phyloP scores from a whole-genome alignment of 2,113 vertebrate species.

The Himantopus leucocephalus region DNA sequence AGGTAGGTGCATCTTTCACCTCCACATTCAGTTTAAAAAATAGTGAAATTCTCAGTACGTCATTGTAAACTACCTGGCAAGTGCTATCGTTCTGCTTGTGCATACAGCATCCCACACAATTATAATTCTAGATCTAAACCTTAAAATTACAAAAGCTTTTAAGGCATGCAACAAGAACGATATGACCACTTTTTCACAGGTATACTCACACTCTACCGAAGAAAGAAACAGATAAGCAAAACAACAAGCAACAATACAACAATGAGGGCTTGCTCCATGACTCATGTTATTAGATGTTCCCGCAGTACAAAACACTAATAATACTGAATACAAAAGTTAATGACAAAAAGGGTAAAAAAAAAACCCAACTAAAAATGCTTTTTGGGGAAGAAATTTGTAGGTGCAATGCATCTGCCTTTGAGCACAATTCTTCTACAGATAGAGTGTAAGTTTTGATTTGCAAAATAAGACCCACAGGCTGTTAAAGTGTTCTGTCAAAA shows the following conservation, averaged over 20 bases:
- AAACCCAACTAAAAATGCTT: background rate
- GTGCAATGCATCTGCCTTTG: background rate
- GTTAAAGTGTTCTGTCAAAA: background rate
- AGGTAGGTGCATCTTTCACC: background rate
- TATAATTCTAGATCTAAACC: conserved; percentile 1
- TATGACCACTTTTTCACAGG: background rate
- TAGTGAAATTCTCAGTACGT: background rate
- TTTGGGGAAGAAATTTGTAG: background rate
- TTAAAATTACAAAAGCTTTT: background rate
- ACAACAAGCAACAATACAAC: background rate
- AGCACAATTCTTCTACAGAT: background rate
- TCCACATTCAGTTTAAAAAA: background rate
- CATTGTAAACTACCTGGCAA: background rate
- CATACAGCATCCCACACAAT: background rate
- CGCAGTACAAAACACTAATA: background rate
- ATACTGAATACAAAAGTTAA: background rate
- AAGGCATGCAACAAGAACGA: background rate
- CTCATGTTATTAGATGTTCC: conserved; percentile 4
- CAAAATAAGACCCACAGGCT: background rate
- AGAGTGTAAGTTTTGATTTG: background rate
- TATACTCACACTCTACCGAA: background rate
- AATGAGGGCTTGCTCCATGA: background rate
- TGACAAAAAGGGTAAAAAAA: background rate
- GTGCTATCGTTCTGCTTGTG: background rate
- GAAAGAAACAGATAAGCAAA: conserved; percentile 21